Conservation (phyloP, 2,888 invertebrate species). For the Troides helena region DNA sequence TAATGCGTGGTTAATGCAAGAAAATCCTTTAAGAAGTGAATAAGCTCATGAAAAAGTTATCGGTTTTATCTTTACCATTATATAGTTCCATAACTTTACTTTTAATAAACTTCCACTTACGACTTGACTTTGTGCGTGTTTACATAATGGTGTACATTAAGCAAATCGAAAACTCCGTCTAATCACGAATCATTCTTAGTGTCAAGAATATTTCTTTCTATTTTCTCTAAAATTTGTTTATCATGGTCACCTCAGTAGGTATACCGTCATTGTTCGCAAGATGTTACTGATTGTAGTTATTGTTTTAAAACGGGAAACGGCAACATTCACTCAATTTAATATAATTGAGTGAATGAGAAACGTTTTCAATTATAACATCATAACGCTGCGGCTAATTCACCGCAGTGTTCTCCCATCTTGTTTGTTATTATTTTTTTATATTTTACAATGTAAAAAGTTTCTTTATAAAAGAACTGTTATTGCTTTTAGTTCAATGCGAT, state of each 20-base stretch:
- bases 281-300: conserved; percentile 73
- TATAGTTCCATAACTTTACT: background rate
- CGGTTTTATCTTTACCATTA: no score
- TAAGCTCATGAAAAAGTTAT: no score
- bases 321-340: conserved; percentile 74
- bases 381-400: conserved; percentile 35
- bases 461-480: background rate
- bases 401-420: conserved; percentile 21
- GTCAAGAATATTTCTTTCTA: background rate
- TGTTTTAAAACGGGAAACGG: conserved; percentile 75
- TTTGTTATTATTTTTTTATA: conserved; percentile 17
- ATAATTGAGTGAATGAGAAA: conserved; percentile 75
- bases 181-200: background rate
- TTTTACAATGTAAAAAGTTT: conserved; percentile 15
- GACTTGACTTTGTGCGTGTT: background rate
- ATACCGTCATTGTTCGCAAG: conserved; percentile 74
- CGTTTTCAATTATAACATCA: conserved; percentile 72
- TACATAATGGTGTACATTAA: background rate
- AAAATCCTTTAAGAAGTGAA: background rate
- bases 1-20: background rate
- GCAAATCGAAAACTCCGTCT: background rate
- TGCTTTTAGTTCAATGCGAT: conserved; percentile 8
- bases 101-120: background rate
- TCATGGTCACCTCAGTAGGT: conserved; percentile 51
- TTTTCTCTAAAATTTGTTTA: background rate